These are phyloP conservation scores for Palaemon carinicauda DNA, from an alignment of 1,140 invertebrate species.

Conservation along the genomic window DNA sequence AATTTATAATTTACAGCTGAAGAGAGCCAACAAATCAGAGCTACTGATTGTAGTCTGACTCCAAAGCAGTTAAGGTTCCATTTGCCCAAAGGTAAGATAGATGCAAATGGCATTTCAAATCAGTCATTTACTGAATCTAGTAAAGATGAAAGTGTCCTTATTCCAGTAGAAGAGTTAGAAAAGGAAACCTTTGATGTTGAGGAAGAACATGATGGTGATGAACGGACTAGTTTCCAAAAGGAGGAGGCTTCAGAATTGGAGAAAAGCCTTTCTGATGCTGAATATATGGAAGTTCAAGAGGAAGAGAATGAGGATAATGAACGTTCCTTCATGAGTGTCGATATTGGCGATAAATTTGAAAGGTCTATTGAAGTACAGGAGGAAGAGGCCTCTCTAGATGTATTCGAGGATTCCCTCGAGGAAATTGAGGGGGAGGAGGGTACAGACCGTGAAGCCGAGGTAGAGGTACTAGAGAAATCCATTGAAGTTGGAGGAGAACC, in stretches of 20 bases:
- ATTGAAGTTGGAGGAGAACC: not conserved
- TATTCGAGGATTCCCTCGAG: not conserved
- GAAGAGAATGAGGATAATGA: no score
- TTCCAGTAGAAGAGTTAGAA: not conserved
- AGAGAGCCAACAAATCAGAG: not conserved
- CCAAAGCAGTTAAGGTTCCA: slow-evolving; percentile 47
- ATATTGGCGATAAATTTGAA: not conserved
- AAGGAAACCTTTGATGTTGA: not conserved
- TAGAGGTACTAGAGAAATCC: not conserved
- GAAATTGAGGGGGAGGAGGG: not conserved
- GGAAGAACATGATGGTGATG: not conserved
- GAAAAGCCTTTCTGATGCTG: not conserved
- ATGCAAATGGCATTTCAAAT: not conserved
- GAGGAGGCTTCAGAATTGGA: not conserved
- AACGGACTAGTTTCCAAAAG: not conserved
- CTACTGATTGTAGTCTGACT: slow-evolving; percentile 15
- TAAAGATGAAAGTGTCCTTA: not conserved
- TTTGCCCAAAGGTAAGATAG: slow-evolving; percentile 4
- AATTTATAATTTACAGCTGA: not conserved
- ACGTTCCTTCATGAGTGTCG: not conserved
- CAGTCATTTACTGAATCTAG: not conserved
- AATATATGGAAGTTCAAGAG: not conserved
- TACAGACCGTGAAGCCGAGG: not conserved
- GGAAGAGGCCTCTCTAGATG: not conserved
- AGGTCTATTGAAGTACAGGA: not conserved